Conservation (phyloP, 2,888 invertebrate genomes). For the Protonemura montana region DNA sequence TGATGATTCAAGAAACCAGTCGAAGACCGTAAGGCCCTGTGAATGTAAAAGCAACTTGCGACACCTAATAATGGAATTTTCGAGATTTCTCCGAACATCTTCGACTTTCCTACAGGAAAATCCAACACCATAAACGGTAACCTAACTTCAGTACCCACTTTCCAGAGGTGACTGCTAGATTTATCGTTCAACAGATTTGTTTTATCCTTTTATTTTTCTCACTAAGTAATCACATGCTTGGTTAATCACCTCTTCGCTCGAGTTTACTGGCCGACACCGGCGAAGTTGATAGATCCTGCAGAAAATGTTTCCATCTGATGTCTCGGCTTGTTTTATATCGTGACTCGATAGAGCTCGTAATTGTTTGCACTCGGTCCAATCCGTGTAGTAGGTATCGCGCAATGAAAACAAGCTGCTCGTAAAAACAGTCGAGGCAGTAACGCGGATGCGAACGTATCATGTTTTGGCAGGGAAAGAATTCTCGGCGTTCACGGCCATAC, state of each 20-base stretch:
- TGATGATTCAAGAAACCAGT: too few species aligned
- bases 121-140: too few species aligned
- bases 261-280: neutral
- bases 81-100: too few species aligned
- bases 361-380: neutral
- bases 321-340: neutral
- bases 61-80: too few species aligned
- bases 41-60: too few species aligned
- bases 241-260: neutral
- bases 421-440: neutral
- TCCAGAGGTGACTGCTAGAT: neutral
- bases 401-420: neutral
- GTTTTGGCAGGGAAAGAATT: slow-evolving; percentile 23
- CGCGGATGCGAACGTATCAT: neutral
- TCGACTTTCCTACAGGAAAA: too few species aligned
- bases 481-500: neutral
- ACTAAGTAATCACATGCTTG: neutral
- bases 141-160: too few species aligned
- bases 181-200: neutral
- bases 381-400: neutral
- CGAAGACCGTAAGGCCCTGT: too few species aligned
- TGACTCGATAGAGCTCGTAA: neutral
- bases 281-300: too few species aligned
- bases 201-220: neutral
- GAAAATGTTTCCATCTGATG: too few species aligned